These are phyloP conservation scores for Mormyrops attenuatus DNA, from an alignment of 2,797 vertebrate species.

Conservation along the genomic window DNA sequence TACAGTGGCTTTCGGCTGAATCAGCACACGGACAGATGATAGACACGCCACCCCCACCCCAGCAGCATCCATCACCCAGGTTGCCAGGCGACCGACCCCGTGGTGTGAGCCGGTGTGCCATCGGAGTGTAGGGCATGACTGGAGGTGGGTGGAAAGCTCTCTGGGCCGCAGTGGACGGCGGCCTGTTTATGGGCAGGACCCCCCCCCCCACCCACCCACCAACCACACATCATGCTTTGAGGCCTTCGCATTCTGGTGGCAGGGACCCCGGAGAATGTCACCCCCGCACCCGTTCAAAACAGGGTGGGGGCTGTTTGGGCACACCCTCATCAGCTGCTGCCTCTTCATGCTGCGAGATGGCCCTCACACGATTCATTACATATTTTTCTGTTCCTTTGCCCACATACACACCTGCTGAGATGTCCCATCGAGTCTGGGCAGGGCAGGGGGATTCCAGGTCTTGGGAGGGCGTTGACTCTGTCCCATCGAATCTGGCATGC, in stretches of 20 bases:
- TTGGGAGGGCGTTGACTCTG: constrained; percentile 30
- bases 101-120: not conserved
- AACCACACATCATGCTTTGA: constrained; percentile 34
- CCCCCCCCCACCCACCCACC: constrained; percentile 32
- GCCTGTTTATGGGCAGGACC: constrained; percentile 47
- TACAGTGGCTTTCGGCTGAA: not conserved
- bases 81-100: not conserved
- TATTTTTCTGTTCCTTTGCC: constrained; percentile 30
- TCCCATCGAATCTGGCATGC: constrained; percentile 48
- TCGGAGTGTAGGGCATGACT: not conserved
- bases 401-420: constrained; percentile 18
- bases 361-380: constrained; percentile 38
- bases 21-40: not conserved
- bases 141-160: not conserved
- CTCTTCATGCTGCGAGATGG: constrained; percentile 54
- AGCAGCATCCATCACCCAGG: not conserved
- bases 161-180: not conserved
- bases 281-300: constrained; percentile 43
- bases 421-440: constrained; percentile 22
- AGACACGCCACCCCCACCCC: no score
- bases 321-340: constrained; percentile 68
- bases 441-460: constrained; percentile 23
- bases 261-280: constrained; percentile 52
- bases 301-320: constrained; percentile 55
- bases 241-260: constrained; percentile 48